phyloP scores from a whole-genome alignment of 2,888 invertebrate species.

The Sarcophaga subvicina region DNA sequence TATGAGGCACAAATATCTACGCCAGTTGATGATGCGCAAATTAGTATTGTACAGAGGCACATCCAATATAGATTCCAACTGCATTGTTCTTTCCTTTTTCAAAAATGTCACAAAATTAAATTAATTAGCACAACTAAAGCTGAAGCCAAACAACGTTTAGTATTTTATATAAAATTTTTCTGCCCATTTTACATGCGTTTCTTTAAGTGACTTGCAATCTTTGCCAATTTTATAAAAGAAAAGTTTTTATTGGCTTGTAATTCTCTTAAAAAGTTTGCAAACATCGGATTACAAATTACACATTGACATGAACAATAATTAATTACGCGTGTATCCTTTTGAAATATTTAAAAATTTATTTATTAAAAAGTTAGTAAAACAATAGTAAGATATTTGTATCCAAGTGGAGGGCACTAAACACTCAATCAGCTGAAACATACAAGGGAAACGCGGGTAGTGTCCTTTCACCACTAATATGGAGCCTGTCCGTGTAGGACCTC shows the following conservation, averaged over 20 bases:
- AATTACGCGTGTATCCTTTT: no score
- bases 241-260: constrained; percentile 5
- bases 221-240: neutral
- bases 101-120: neutral
- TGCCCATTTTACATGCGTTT: neutral
- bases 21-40: constrained; percentile 76
- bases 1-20: constrained; percentile 74
- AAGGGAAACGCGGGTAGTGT: no score
- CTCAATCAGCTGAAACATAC: no score
- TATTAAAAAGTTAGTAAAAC: no score
- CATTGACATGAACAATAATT: no score
- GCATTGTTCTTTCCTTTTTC: neutral
- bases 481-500: no score
- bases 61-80: constrained; percentile 68
- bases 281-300: no score
- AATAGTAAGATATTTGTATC: no score
- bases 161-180: neutral
- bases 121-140: no score
- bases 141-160: neutral
- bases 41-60: constrained; percentile 74
- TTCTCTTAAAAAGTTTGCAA: constrained; percentile 3
- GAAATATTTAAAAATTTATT: no score
- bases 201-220: constrained; percentile 1
- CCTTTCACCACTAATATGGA: no score
- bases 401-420: no score